phyloP scores from a whole-genome alignment of 2,888 invertebrate genomes.

The Synergus japonicus region DNA sequence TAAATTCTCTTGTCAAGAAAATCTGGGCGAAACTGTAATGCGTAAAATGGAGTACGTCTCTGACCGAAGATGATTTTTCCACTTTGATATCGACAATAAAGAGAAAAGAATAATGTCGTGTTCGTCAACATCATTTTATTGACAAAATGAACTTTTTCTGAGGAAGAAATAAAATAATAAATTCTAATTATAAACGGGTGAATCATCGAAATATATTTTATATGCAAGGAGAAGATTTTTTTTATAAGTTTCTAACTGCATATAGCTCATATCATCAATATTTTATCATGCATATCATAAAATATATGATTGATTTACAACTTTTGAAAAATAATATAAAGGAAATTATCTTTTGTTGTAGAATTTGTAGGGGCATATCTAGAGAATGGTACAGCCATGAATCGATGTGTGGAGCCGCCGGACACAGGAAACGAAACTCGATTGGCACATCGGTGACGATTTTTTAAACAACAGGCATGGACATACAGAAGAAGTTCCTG shows the following conservation, averaged over 20 bases:
- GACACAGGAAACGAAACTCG: slow-evolving; percentile 53
- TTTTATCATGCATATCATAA: too few relatives aligned
- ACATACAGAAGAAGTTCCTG: slow-evolving; percentile 87
- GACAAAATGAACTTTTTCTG: too few relatives aligned
- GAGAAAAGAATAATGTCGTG: too few relatives aligned
- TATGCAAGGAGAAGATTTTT: too few relatives aligned
- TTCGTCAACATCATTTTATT: too few relatives aligned
- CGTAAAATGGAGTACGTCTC: background rate
- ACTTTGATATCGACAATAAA: background rate
- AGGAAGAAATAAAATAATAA: too few relatives aligned
- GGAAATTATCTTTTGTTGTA: background rate
- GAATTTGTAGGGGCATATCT: slow-evolving; percentile 27
- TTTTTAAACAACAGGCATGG: slow-evolving; percentile 72
- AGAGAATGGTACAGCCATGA: slow-evolving; percentile 67
- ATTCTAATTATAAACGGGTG: too few relatives aligned
- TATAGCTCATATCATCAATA: too few relatives aligned
- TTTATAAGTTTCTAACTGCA: too few relatives aligned
- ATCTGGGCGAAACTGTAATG: background rate
- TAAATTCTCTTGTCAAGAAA: background rate
- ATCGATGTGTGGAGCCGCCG: slow-evolving; percentile 58
- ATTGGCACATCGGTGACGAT: slow-evolving; percentile 69
- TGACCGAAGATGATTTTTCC: background rate
- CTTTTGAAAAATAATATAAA: background rate
- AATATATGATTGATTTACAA: background rate
- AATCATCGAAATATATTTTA: too few relatives aligned